Base-by-base conservation (phyloP, 2,888 invertebrate genomes). In the Muschampia staudingeri region DNA sequence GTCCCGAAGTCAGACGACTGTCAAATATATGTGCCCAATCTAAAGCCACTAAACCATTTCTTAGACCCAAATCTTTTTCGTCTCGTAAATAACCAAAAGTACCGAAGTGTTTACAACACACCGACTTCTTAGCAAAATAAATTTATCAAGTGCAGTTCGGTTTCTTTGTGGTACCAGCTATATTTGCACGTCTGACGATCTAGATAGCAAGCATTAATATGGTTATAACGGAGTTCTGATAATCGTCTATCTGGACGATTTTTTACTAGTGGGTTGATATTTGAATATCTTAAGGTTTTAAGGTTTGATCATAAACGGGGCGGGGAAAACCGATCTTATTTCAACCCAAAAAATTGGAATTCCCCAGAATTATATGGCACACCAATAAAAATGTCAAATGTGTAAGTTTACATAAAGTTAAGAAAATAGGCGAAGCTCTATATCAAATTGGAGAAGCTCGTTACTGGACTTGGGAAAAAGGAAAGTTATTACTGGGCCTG, bases 191-290 rank as follows among this genome's bases (percentile, higher is more conserved):
- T 40, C 34, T 86, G 11, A 81, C 85, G 16, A 84, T 82, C 70
- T 86, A 83, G 79, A 61, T 83, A 40, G 85, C 85, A 9, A 12
- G 44, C 16, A 19, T 44, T 14, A 25, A 25, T 86, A 37, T 37
- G 86, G 75, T 30, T 65, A 12, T 61, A 44, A 37, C 25, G 76
- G 80, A 8, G 44, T 87, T 12, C 56, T 84, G 12, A 30, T 83
- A 40, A 70, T 86, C 5, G 85, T 86, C 19, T 86, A 87, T 65
- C 69, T 86, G 19, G 85, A 85, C 82, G 87, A 87, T 65, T 86
- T 84, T 67, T 70, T 87, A 3, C 37, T 84, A 16, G 82, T 72
- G 16, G 34, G 67, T 44, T 82, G 83, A 37, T 42, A 84, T 67
- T 73, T 48, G 6, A 9, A 30, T 1, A 34, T 25, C 19, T 44